Conservation (phyloP, 1,140 invertebrate genomes). For the Diabrotica undecimpunctata region DNA sequence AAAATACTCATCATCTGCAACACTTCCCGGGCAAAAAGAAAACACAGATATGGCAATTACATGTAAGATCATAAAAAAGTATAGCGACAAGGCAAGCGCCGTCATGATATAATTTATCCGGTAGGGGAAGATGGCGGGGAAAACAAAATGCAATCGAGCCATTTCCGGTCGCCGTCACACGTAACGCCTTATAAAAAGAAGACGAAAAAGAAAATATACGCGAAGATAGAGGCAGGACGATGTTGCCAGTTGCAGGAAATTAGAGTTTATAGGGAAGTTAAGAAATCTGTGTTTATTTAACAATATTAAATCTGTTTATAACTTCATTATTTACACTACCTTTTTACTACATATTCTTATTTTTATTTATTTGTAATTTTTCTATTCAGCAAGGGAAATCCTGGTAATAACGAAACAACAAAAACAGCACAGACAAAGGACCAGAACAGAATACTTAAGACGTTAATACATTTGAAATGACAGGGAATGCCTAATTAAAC, state of each 20-base stretch:
- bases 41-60: background rate
- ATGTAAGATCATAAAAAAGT: background rate
- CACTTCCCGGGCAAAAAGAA: background rate
- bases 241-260: background rate
- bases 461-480: too few relatives aligned
- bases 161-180: slow-evolving; percentile 20
- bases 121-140: slow-evolving; percentile 9
- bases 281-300: too few relatives aligned
- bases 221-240: background rate
- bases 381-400: too few relatives aligned
- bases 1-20: background rate
- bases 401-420: too few relatives aligned
- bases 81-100: background rate
- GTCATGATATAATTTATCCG: slow-evolving; percentile 16
- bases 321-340: too few relatives aligned
- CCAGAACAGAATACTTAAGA: too few relatives aligned
- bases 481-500: too few relatives aligned
- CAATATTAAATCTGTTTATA: too few relatives aligned
- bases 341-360: too few relatives aligned
- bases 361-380: too few relatives aligned
- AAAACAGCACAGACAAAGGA: too few relatives aligned
- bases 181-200: slow-evolving; percentile 19
- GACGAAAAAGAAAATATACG: slow-evolving; percentile 14
- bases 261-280: too few relatives aligned
- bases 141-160: slow-evolving; percentile 19